A percentile compares a stretch with the other conserved stretches of the same genome.
Conservation (phyloP, 2,113 vertebrate species). For the Pseudois nayaur region DNA sequence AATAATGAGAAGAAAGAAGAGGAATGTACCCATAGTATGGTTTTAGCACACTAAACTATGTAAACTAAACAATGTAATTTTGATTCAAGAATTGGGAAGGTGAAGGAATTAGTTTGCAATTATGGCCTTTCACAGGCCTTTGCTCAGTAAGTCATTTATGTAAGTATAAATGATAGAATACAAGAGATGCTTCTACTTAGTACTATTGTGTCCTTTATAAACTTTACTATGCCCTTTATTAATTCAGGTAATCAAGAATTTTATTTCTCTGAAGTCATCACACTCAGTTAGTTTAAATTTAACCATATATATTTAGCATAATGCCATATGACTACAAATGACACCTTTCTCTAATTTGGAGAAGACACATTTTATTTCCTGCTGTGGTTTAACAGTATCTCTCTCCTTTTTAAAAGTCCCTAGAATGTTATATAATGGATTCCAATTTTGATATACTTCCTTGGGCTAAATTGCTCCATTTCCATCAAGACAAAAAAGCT, state of each 20-base stretch:
- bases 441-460: constrained; percentile 41
- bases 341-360: constrained; percentile 24
- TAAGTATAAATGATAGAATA: not conserved
- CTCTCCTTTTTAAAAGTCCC: not conserved
- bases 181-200: not conserved
- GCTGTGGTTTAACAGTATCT: not conserved
- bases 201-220: not conserved
- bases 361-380: constrained; percentile 38
- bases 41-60: not conserved
- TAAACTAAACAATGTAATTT: not conserved
- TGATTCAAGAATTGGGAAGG: not conserved
- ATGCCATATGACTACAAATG: constrained; percentile 2
- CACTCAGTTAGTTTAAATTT: constrained; percentile 31
- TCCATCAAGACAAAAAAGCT: constrained; percentile 9
- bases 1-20: not conserved
- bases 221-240: not conserved
- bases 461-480: constrained; percentile 32
- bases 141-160: not conserved
- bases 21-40: not conserved
- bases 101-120: not conserved
- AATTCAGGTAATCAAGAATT: not conserved
- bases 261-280: constrained; percentile 22
- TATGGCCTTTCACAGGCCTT: not conserved
- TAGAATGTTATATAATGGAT: constrained; percentile 15
- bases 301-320: not conserved